A percentile compares a stretch with the other conserved stretches of the same genome.
phyloP scores from a whole-genome alignment of 2,113 vertebrate genomes.

The Semicossyphus pulcher region DNA sequence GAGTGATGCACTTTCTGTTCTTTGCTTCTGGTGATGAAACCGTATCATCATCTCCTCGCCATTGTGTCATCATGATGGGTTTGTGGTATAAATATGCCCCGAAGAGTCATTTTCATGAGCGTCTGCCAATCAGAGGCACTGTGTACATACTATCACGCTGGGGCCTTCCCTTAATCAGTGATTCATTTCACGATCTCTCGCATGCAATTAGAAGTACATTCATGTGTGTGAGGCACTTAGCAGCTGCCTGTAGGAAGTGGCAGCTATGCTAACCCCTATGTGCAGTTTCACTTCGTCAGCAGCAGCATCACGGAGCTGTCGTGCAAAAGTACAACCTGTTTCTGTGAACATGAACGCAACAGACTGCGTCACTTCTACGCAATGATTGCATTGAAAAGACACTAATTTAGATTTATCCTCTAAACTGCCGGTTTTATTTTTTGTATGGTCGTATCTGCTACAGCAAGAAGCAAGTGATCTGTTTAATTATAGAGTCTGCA shows the following conservation, averaged over 20 bases:
- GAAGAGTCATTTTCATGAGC: neutral
- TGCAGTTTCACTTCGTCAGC: slow-evolving; percentile 19
- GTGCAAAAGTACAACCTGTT: slow-evolving; percentile 16
- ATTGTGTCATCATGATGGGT: slow-evolving; percentile 16
- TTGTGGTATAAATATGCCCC: neutral
- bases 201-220: neutral
- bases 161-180: neutral
- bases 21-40: neutral
- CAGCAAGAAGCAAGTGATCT: slow-evolving; percentile 41
- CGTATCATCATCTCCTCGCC: slow-evolving; percentile 3
- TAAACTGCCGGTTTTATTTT: neutral
- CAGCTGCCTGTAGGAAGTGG: slow-evolving; percentile 18
- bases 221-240: neutral
- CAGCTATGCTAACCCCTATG: neutral
- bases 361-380: neutral
- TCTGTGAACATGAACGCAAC: neutral
- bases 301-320: neutral
- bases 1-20: neutral
- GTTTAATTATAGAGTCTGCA: slow-evolving; percentile 47
- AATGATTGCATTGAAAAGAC: neutral
- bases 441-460: no score
- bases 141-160: neutral
- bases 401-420: neutral
- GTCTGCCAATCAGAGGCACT: neutral
- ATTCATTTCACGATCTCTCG: neutral